Percentiles rank a stretch among this genome's conserved stretches.
These are phyloP conservation scores for Podilymbus podiceps DNA, from an alignment of 2,113 vertebrate genomes.

Conservation along the genomic window DNA sequence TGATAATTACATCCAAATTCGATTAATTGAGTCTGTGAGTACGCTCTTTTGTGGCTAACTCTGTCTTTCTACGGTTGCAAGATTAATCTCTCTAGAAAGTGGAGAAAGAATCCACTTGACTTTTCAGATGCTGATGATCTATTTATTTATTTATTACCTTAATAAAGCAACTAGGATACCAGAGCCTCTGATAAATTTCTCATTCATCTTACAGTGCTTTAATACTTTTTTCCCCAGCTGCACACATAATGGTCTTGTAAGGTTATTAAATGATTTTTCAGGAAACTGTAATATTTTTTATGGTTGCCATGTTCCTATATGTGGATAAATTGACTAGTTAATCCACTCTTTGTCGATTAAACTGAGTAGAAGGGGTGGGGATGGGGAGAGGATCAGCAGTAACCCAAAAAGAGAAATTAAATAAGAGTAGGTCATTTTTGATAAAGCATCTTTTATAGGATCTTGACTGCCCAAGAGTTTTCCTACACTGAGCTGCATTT, in stretches of 20 bases:
- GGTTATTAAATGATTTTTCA: not conserved
- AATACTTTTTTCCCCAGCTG: not conserved
- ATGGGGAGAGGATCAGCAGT: not conserved
- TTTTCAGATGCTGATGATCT: not conserved
- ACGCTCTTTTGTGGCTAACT: not conserved
- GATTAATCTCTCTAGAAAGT: not conserved
- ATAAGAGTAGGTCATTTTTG: not conserved
- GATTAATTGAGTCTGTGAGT: not conserved
- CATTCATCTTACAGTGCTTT: not conserved
- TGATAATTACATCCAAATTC: not conserved
- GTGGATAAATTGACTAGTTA: not conserved
- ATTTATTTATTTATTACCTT: slow-evolving; percentile 12
- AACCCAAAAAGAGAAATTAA: not conserved
- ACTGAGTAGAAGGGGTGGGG: not conserved
- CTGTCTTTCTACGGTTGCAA: not conserved
- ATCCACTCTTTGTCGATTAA: not conserved
- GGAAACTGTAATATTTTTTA: not conserved
- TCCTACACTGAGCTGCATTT: not conserved
- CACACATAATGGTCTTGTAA: not conserved
- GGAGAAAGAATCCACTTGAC: not conserved
- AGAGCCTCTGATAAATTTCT: not conserved
- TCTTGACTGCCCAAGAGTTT: not conserved
- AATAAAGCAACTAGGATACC: not conserved
- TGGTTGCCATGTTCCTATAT: not conserved
- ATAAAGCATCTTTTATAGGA: not conserved